Conservation (phyloP, 2,888 invertebrate genomes). For the Octodonta nipae region DNA sequence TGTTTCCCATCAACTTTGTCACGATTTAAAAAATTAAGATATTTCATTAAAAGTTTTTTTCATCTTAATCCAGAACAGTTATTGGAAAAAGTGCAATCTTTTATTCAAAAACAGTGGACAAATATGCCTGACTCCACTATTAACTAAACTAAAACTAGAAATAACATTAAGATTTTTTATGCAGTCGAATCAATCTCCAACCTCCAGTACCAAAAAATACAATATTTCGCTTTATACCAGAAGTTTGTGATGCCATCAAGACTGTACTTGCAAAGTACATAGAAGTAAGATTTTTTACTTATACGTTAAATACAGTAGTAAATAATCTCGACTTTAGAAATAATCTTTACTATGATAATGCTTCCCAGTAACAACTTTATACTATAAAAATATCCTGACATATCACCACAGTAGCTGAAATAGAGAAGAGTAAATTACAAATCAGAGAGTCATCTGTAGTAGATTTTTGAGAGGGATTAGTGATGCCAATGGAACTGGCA, state of each 20-base stretch:
- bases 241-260: not conserved
- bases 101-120: conserved; percentile 1
- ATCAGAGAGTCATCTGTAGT: not conserved
- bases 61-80: not conserved
- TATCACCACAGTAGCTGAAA: not conserved
- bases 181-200: not conserved
- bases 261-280: not conserved
- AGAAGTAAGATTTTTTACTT: not conserved
- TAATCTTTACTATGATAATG: too few relatives aligned
- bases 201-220: not conserved
- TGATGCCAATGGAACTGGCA: not conserved
- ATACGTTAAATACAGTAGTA: too few relatives aligned
- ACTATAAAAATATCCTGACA: not conserved
- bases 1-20: not conserved
- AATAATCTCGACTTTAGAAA: too few relatives aligned
- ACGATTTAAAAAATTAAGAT: not conserved
- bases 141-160: conserved; percentile 1
- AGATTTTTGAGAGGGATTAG: not conserved
- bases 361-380: too few relatives aligned
- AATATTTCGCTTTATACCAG: conserved; percentile 1
- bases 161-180: conserved; percentile 1
- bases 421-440: too few relatives aligned
- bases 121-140: not conserved
- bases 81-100: not conserved
- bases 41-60: conserved; percentile 1